Conservation (phyloP, 2,888 invertebrate species). For the Agapetus fuscipes region DNA sequence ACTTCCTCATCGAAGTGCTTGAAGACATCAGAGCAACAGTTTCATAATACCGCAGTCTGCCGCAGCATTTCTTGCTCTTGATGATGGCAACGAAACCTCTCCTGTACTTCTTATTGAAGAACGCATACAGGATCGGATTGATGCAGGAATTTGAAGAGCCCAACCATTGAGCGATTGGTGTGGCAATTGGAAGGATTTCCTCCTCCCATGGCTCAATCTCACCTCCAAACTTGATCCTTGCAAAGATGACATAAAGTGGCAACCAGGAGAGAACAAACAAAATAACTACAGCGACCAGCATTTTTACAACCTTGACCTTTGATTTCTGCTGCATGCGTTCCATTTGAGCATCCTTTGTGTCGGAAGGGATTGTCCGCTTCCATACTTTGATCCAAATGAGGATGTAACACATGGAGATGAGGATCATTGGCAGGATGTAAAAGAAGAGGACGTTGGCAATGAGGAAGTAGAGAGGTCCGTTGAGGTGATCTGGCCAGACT, state of each 20-base stretch:
- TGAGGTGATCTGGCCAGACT: slow-evolving; percentile 76
- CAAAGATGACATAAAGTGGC: slow-evolving; percentile 82
- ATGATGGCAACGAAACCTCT: slow-evolving; percentile 83
- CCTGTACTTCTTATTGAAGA: slow-evolving; percentile 90
- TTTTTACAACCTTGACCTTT: slow-evolving; percentile 90
- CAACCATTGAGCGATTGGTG: slow-evolving; percentile 86
- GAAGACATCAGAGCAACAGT: slow-evolving; percentile 79
- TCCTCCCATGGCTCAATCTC: slow-evolving; percentile 68
- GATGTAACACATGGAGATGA: slow-evolving; percentile 86
- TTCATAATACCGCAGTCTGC: slow-evolving; percentile 75
- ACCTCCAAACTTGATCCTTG: slow-evolving; percentile 75
- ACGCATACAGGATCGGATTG: slow-evolving; percentile 89
- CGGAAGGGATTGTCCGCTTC: slow-evolving; percentile 80
- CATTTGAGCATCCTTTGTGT: slow-evolving; percentile 85
- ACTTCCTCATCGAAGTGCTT: slow-evolving; percentile 75
- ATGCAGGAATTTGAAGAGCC: slow-evolving; percentile 93
- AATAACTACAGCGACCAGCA: slow-evolving; percentile 87
- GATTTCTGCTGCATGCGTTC: slow-evolving; percentile 90
- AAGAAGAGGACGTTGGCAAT: slow-evolving; percentile 82
- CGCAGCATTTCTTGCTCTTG: slow-evolving; percentile 78
- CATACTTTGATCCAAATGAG: slow-evolving; percentile 88
- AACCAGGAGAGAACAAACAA: slow-evolving; percentile 91
- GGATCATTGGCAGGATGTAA: slow-evolving; percentile 82
- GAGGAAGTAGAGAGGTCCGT: slow-evolving; percentile 78
- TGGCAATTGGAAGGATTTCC: slow-evolving; percentile 67